Percentiles rank a stretch among this genome's conserved stretches.
Conservation (phyloP, 1,140 invertebrate genomes). For the Pachypsylla venusta region DNA sequence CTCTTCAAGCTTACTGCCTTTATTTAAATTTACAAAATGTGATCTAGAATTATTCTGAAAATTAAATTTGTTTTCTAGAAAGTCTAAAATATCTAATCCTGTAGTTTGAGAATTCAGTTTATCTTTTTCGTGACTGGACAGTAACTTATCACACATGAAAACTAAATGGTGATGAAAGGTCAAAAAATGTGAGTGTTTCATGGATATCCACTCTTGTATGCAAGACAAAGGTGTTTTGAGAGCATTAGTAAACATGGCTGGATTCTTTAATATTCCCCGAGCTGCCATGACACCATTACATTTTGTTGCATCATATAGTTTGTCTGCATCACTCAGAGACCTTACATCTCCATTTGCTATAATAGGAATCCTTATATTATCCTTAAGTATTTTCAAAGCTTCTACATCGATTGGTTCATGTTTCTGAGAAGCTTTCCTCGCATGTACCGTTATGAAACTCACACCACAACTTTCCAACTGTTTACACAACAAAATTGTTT, state of each 20-base stretch:
- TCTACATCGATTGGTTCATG: conserved; percentile 59
- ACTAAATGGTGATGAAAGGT: conserved; percentile 86
- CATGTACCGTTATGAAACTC: conserved; percentile 81
- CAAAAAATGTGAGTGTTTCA: conserved; percentile 51
- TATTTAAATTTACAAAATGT: neutral
- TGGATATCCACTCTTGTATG: conserved; percentile 71
- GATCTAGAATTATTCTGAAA: conserved; percentile 9
- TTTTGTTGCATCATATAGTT: conserved; percentile 45
- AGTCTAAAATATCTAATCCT: conserved; percentile 51
- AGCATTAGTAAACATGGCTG: conserved; percentile 63
- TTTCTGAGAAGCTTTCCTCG: conserved; percentile 66
- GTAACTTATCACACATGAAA: conserved; percentile 76
- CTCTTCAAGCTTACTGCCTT: neutral
- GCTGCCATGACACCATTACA: conserved; percentile 69
- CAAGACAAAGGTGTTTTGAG: conserved; percentile 54
- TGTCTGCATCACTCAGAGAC: conserved; percentile 47
- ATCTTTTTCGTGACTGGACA: conserved; percentile 49
- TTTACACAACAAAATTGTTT: conserved; percentile 57
- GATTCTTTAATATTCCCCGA: conserved; percentile 76
- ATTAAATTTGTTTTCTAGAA: conserved; percentile 33
- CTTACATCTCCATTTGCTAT: conserved; percentile 85
- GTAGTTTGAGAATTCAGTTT: conserved; percentile 63
- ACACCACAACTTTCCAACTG: conserved; percentile 68
- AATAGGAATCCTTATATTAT: conserved; percentile 58
- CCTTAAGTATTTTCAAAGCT: conserved; percentile 53